Conservation (phyloP, 2,113 vertebrate species). For the Epinephelus moara region DNA sequence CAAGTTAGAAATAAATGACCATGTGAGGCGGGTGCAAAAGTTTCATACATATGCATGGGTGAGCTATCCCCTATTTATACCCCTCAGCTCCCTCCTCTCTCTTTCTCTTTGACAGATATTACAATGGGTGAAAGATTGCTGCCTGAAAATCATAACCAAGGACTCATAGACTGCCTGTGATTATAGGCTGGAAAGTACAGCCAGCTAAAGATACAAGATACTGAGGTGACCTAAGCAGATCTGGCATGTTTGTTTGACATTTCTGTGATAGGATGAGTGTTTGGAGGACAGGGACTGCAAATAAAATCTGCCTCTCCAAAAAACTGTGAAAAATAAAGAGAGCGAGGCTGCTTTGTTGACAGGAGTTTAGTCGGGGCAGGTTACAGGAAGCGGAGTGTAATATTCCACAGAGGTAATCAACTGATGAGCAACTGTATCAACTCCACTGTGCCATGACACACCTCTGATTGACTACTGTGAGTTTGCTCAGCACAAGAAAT, state of each 20-base stretch:
- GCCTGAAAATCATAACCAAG: conserved; percentile 44
- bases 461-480: neutral
- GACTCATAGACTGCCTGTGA: conserved; percentile 48
- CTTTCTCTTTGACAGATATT: conserved; percentile 57
- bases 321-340: neutral
- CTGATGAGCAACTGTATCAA: conserved; percentile 15
- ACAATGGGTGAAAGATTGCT: conserved; percentile 55
- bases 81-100: conserved; percentile 38
- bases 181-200: conserved; percentile 35
- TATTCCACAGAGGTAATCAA: conserved; percentile 35
- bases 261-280: conserved; percentile 13
- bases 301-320: conserved; percentile 17
- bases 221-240: conserved; percentile 39
- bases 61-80: conserved; percentile 53
- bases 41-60: conserved; percentile 65
- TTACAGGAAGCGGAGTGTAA: neutral
- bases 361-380: neutral
- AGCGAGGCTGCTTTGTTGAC: conserved; percentile 4
- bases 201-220: conserved; percentile 33
- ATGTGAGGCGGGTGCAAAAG: conserved; percentile 43
- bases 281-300: conserved; percentile 24
- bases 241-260: conserved; percentile 47
- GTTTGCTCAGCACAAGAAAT: conserved; percentile 1
- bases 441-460: neutral
- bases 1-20: conserved; percentile 66